Conservation (phyloP, 2,113 vertebrate species). For the Prunella fulvescens region DNA sequence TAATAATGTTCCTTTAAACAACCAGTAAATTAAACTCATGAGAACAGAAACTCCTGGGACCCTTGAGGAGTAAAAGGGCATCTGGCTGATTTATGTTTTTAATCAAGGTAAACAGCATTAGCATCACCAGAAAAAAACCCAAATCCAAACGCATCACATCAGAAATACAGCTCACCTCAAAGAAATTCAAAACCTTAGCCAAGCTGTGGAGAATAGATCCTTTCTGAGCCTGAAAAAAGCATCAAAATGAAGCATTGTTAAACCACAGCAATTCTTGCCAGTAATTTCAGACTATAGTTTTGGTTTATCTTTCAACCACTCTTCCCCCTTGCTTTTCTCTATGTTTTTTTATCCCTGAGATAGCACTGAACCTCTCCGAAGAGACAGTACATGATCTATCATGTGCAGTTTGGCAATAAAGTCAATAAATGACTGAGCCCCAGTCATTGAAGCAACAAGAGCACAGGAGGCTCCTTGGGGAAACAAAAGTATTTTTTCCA, state of each 20-base stretch:
- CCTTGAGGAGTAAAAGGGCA: background rate
- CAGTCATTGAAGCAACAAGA: background rate
- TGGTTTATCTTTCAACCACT: background rate
- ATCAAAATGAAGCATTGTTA: background rate
- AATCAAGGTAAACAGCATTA: background rate
- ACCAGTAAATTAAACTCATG: background rate
- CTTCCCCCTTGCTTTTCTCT: background rate
- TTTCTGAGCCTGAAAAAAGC: constrained; percentile 75
- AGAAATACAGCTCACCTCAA: constrained; percentile 83
- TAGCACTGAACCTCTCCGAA: background rate
- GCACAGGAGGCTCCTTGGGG: background rate
- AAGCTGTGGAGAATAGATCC: constrained; percentile 89
- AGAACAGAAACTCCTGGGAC: background rate
- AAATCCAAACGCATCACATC: background rate
- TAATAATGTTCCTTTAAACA: background rate
- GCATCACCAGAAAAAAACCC: background rate
- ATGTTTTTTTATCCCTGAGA: background rate
- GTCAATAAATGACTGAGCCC: background rate
- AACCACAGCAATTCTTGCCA: background rate
- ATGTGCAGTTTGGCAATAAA: background rate
- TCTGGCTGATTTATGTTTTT: background rate
- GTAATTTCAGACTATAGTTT: background rate
- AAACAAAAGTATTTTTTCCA: background rate
- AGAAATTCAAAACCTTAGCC: constrained; percentile 89
- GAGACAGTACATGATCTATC: background rate